Evolutionary conservation across 2,797 vertebrate genomes (phyloP).

Genomic region (Coregonus sp.): DNA sequence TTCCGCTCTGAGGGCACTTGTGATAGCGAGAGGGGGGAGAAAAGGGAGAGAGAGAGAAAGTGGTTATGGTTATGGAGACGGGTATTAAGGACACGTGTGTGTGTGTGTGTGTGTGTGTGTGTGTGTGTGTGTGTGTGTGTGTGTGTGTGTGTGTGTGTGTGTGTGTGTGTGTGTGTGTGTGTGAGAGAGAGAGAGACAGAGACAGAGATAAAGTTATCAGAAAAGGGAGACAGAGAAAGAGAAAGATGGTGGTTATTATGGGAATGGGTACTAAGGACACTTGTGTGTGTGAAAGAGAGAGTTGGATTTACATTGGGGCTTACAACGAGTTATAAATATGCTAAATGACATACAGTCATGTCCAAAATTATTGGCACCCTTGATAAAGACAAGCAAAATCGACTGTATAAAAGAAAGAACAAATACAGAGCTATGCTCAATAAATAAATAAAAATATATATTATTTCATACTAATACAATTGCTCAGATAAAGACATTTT

Average conservation of each 20-base stretch:
- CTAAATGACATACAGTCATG: too few relatives aligned
- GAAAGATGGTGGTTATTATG: neutral
- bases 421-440: too few relatives aligned
- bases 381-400: too few relatives aligned
- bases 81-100: neutral
- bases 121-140: too few relatives aligned
- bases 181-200: neutral
- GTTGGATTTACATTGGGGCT: too few relatives aligned
- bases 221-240: constrained; percentile 1
- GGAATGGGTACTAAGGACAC: neutral
- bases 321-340: too few relatives aligned
- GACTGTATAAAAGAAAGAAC: too few relatives aligned
- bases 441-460: rapidly evolving
- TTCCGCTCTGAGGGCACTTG: constrained; percentile 43
- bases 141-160: neutral
- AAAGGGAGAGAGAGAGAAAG: neutral
- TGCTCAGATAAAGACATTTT: too few relatives aligned
- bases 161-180: neutral
- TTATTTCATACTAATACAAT: too few relatives aligned
- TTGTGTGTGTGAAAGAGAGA: neutral
- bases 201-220: neutral
- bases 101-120: neutral
- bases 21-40: constrained; percentile 8
- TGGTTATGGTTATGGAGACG: neutral
- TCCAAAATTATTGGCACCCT: too few relatives aligned